phyloP scores from a whole-genome alignment of 2,113 vertebrate genomes.

The Syngnathus floridae region DNA sequence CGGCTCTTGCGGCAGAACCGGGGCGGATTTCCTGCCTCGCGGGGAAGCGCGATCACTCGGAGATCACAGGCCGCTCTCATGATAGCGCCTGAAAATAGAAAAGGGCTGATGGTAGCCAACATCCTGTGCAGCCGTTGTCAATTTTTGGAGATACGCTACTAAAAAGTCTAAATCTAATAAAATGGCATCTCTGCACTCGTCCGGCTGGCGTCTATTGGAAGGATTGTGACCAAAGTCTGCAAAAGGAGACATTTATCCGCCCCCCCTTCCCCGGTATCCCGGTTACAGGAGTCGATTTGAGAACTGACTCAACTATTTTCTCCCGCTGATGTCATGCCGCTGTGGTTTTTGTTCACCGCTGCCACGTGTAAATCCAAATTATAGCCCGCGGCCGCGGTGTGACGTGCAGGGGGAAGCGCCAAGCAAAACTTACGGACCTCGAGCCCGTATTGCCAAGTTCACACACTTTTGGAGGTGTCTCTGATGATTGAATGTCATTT shows the following conservation, averaged over 20 bases:
- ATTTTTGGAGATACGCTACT: neutral
- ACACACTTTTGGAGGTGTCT: conserved; percentile 20
- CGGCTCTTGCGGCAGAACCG: conserved; percentile 34
- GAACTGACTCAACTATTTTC: conserved; percentile 63
- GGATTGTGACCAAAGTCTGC: conserved; percentile 5
- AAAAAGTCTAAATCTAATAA: neutral
- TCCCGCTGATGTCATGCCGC: conserved; percentile 57
- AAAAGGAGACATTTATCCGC: conserved; percentile 29
- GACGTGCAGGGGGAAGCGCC: conserved; percentile 54
- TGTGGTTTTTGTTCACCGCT: conserved; percentile 64
- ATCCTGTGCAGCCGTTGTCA: neutral
- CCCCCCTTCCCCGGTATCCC: conserved; percentile 19
- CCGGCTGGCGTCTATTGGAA: conserved; percentile 11
- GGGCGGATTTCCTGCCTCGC: conserved; percentile 60
- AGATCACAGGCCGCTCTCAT: conserved; percentile 42
- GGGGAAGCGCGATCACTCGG: conserved; percentile 40
- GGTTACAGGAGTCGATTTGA: conserved; percentile 33
- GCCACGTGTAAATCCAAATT: conserved; percentile 69
- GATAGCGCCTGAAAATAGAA: conserved; percentile 9
- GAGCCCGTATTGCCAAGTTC: conserved; percentile 16
- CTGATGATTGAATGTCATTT: no score
- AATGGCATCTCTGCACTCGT: neutral
- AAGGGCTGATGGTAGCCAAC: conserved; percentile 19
- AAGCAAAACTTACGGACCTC: conserved; percentile 40
- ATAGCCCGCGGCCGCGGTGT: conserved; percentile 49